Conservation (phyloP, 1,140 invertebrate genomes). For the Periplaneta americana region DNA sequence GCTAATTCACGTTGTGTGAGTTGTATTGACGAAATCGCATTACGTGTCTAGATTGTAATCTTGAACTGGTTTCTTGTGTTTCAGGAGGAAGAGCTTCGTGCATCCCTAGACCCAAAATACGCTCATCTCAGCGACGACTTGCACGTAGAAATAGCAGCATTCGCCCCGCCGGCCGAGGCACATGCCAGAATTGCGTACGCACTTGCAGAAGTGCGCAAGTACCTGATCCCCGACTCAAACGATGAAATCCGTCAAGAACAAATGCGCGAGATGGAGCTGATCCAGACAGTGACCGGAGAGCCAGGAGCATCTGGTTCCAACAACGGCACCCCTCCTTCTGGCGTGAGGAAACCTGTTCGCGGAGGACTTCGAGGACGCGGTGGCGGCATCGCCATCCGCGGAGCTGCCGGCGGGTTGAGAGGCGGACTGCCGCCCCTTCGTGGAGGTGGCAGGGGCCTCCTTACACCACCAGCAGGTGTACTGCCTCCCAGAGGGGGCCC, state of each 20-base stretch:
- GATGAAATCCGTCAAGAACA: conserved; percentile 77
- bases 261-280: conserved; percentile 61
- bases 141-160: conserved; percentile 87
- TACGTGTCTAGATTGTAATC: neutral
- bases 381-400: neutral
- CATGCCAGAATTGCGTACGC: conserved; percentile 88
- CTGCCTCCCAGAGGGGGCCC: neutral
- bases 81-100: conserved; percentile 83
- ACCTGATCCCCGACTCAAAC: conserved; percentile 62
- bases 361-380: conserved; percentile 1
- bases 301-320: neutral
- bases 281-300: conserved; percentile 19
- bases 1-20: no score
- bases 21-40: neutral
- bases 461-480: neutral
- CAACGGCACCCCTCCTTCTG: neutral
- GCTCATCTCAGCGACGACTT: conserved; percentile 88
- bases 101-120: conserved; percentile 85
- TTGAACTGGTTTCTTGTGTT: neutral
- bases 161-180: conserved; percentile 84
- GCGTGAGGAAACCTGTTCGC: neutral
- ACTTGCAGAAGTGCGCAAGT: conserved; percentile 71
- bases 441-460: neutral
- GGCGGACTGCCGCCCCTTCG: conserved; percentile 14
- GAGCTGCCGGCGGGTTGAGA: conserved; percentile 17